A percentile compares a stretch with the other conserved stretches of the same genome.
phyloP scores from a whole-genome alignment of 2,888 invertebrate species.

The Aporophyla lueneburgensis region DNA sequence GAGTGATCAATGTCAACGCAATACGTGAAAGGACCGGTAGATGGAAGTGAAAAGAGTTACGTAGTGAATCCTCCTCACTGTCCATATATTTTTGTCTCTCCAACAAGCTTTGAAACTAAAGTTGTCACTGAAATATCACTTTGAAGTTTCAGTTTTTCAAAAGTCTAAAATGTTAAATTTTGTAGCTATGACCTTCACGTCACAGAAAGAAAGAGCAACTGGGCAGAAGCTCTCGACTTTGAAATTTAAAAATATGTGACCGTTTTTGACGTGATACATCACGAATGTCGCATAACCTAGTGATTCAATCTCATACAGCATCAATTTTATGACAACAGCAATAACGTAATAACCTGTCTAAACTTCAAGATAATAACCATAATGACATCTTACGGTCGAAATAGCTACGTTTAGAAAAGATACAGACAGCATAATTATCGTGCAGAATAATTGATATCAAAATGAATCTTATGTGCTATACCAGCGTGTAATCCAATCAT shows the following conservation, averaged over 20 bases:
- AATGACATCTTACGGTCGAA: constrained; percentile 33
- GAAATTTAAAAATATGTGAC: neutral
- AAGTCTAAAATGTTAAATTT: neutral
- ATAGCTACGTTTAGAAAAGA: constrained; percentile 39
- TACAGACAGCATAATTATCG: constrained; percentile 47
- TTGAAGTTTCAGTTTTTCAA: neutral
- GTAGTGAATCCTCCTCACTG: neutral
- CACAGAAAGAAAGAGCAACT: too few species aligned
- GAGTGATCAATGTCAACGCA: neutral
- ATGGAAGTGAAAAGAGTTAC: constrained; percentile 31
- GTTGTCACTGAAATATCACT: neutral
- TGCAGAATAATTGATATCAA: constrained; percentile 59
- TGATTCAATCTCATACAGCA: neutral
- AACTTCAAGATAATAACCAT: constrained; percentile 39
- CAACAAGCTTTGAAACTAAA: too few species aligned
- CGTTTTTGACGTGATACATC: too few species aligned
- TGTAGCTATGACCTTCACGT: neutral
- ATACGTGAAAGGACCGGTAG: constrained; percentile 34
- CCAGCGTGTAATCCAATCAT: constrained; percentile 61
- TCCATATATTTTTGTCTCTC: too few species aligned
- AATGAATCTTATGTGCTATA: constrained; percentile 55
- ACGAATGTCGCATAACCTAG: neutral
- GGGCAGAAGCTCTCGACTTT: neutral
- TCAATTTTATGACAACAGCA: neutral
- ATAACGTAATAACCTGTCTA: constrained; percentile 15